Base-by-base conservation (phyloP, 1,140 invertebrate genomes). In the Lysiphlebus fabarum region DNA sequence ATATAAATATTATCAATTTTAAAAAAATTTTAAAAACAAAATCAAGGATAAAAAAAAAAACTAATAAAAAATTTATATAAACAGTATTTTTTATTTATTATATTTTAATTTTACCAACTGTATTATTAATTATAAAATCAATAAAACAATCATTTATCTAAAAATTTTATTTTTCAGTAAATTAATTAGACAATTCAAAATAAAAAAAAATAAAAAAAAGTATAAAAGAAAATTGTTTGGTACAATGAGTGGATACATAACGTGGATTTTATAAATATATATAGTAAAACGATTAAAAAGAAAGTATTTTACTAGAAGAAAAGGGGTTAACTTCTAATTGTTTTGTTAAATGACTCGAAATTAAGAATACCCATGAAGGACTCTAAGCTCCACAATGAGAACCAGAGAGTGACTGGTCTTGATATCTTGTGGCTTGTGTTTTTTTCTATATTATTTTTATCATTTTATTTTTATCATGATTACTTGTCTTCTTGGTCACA, bases 341-440 rank as follows among this genome's bases (percentile, higher is more conserved):
- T 80, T 80, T 80, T 80, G 78, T 80, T 80, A 79, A 80, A 80
- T 80, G 78, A 80, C 75, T 75, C 77, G 77, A 74, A 71, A 80
- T 77, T 80, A 80, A 80, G 76, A 79, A 79, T 79, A 73, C 73
- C 67, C 65, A 65, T 26, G 67, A 63, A 75, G 71, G 73, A 74
- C 74, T 76, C 4, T 78, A 77, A 78, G 75, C 74, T 66, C 70
- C 72, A 66, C 65, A 63, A 71, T 68, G 64, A 69, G 63, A 62
- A 66, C 57, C 49, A n/a, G n/a, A 57, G 61, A 58, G 65, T 62
- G 17, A 26, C 17, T 26, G 17, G 17, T 26, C 17, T 26, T 26
- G 17, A 26, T 26, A 26, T 26, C 17, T 26, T 26, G 17, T 26
- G 17, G 17, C 17, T 4, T 26, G 17, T 26, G 62, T 67, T 66